Evolutionary conservation across 2,888 invertebrate genomes (phyloP), one percentile per base, ranked within the genome.

Genomic region (Cataglyphis cursor): DNA sequence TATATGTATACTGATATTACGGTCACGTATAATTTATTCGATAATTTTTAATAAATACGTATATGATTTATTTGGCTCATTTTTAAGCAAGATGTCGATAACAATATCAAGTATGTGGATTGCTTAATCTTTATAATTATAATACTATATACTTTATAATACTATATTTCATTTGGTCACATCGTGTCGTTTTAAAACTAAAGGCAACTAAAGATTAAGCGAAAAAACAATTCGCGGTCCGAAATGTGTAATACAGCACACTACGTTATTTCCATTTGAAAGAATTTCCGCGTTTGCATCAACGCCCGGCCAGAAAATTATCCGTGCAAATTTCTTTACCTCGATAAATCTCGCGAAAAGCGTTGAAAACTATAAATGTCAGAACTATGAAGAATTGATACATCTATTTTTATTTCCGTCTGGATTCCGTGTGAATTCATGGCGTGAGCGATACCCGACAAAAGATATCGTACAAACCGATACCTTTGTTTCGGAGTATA

Each of bases 281-380:
- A 80, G 78, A 80, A 70, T 80, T 70, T 80, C 78, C 78, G 78
- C 35, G 59, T 18, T 35, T 24, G 70, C 21, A 70, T 48, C 70
- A 59, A 44, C 70, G 59, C 44, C 8, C 35, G 70, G 70, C 21
- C 70, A 70, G 68, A 80, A 80, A 80, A 80, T 80, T 80, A 75
- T 44, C 65, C 76, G 65, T n/a, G 76, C 81, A 61, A 73, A 59
- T 78, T 78, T 83, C 73, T 66, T 74, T 51, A 78, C 65, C 76
- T n/a, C 61, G 21, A 65, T 57, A 68, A 78, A 85, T 81, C 76
- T 72, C 41, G 59, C 72, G 72, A 31, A 44, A 72, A 85, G 66
- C 72, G 61, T 68, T 78, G 74, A 78, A 72, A 82, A 83, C 76
- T 66, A 78, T 73, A 78, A 85, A 85, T 78, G 85, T 85, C 85